Conservation (phyloP, 2,113 vertebrate species). For the Eulemur rufifrons region DNA sequence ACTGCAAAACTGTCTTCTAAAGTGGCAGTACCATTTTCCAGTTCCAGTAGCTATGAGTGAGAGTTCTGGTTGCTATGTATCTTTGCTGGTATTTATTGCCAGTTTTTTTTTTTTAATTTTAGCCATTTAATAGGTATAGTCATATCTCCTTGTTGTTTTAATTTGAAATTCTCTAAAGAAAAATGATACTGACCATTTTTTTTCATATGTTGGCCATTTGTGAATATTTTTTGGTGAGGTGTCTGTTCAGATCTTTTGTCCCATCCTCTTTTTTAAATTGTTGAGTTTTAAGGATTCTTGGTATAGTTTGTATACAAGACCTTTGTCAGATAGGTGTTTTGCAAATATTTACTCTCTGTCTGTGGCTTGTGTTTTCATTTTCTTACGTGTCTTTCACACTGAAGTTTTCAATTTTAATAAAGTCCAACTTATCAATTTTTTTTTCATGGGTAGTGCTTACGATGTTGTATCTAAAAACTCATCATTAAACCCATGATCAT, state of each 20-base stretch:
- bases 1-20: no score
- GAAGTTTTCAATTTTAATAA: neutral
- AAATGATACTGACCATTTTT: neutral
- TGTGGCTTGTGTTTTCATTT: neutral
- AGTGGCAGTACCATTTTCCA: neutral
- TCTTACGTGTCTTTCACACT: neutral
- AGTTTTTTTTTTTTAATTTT: neutral
- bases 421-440: neutral
- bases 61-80: neutral
- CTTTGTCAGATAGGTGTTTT: neutral
- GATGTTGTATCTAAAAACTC: neutral
- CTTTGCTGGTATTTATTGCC: neutral
- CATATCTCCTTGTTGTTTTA: neutral
- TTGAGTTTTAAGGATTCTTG: neutral
- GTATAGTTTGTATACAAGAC: neutral
- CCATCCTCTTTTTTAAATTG: neutral
- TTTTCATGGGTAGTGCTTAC: neutral
- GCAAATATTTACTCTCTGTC: neutral
- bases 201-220: neutral
- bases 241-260: neutral
- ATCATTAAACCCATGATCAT: neutral
- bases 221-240: neutral
- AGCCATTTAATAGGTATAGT: neutral
- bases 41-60: neutral
- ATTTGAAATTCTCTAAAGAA: neutral